Conservation (phyloP, 2,113 vertebrate genomes). For the Empidonax alnorum region DNA sequence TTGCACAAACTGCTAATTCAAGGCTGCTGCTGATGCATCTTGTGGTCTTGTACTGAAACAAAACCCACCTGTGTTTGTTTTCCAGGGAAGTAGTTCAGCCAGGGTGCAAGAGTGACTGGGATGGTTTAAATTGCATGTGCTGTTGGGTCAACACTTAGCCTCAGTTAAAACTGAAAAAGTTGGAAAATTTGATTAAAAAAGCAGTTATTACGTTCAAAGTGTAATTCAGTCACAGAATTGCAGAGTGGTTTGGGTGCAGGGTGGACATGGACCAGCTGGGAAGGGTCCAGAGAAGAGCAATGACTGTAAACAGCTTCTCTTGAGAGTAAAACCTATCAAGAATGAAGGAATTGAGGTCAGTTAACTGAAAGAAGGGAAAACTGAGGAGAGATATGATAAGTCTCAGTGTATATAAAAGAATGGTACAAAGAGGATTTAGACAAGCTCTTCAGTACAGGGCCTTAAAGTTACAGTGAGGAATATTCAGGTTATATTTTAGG, state of each 20-base stretch:
- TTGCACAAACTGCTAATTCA: background rate
- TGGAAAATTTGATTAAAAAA: background rate
- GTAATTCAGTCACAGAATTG: background rate
- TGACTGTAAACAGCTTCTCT: background rate
- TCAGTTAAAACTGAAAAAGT: background rate
- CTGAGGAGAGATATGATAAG: background rate
- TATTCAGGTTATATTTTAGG: background rate
- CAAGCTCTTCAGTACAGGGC: background rate
- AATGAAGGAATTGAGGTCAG: background rate
- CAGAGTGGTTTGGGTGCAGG: background rate
- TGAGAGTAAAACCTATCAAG: background rate
- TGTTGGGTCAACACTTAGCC: background rate
- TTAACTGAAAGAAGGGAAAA: background rate
- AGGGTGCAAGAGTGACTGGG: background rate
- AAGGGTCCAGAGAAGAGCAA: background rate
- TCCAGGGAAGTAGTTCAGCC: background rate
- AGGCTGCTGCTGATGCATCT: background rate
- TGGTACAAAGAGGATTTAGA: slow-evolving; percentile 5
- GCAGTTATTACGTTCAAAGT: background rate
- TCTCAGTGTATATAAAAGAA: background rate
- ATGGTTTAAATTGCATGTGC: background rate
- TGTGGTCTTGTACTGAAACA: background rate
- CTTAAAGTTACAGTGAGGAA: background rate
- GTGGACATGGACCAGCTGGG: background rate
- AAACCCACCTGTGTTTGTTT: background rate